Percentiles rank a stretch among this genome's conserved stretches.
Conservation (phyloP, 2,888 invertebrate genomes). For the Megastigmus dorsalis region DNA sequence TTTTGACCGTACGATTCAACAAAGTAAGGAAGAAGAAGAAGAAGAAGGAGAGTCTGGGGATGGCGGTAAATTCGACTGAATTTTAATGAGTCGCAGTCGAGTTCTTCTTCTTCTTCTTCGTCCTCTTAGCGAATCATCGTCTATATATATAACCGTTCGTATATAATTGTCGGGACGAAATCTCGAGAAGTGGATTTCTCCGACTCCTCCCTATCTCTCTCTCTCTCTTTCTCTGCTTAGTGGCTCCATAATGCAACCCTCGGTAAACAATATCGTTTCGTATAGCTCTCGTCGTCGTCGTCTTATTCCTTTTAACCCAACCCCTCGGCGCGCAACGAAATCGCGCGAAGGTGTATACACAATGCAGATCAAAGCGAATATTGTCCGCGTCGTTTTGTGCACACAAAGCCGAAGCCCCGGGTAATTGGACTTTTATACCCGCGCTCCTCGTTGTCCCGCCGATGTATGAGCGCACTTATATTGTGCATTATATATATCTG, state of each 20-base stretch:
- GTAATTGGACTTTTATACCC: no score
- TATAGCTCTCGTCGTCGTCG: no score
- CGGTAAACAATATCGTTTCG: slow-evolving; percentile 29
- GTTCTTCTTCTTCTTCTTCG: slow-evolving; percentile 11
- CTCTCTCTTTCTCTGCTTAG: no score
- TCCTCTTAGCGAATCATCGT: slow-evolving; percentile 3
- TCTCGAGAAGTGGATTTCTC: slow-evolving; percentile 16
- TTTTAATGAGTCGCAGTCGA: slow-evolving; percentile 56
- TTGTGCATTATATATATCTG: no score
- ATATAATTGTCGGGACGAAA: slow-evolving; percentile 48
- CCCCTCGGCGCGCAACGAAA: background rate
- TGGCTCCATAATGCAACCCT: slow-evolving; percentile 27
- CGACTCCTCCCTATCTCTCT: no score
- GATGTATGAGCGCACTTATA: no score
- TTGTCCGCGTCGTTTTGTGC: no score
- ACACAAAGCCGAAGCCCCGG: no score
- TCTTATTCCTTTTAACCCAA: background rate
- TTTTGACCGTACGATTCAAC: slow-evolving; percentile 53
- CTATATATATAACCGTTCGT: slow-evolving; percentile 35
- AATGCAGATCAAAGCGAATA: no score
- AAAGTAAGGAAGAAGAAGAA: slow-evolving; percentile 7
- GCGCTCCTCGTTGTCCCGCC: no score
- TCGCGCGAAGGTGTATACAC: no score
- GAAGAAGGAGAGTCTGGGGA: no score
- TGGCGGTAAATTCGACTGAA: slow-evolving; percentile 48